Conservation (phyloP, 2,888 invertebrate species). For the Malthinus seriepunctatus region DNA sequence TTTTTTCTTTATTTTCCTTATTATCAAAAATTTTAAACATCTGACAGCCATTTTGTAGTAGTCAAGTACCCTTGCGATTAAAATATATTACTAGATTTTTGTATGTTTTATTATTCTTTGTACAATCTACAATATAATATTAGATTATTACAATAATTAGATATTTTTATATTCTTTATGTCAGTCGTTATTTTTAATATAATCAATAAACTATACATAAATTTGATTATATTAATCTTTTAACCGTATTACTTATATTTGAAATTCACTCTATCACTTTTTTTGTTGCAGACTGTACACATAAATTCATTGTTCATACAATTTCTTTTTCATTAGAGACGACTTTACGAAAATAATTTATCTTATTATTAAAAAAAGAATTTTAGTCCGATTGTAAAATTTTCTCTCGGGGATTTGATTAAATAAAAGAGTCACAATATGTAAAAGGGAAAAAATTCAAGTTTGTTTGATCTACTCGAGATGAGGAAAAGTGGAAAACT, state of each 20-base stretch:
- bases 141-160: conserved; percentile 3
- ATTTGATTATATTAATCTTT: background rate
- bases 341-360: conserved; percentile 3
- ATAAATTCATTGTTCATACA: conserved; percentile 2
- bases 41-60: too few species aligned
- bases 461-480: too few species aligned
- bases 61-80: too few species aligned
- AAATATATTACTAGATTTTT: background rate
- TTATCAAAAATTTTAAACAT: too few species aligned
- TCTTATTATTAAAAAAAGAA: background rate
- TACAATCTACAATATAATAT: conserved; percentile 2
- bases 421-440: too few species aligned
- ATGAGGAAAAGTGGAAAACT: too few species aligned
- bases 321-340: background rate
- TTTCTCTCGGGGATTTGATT: background rate
- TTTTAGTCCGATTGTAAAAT: conserved; percentile 1
- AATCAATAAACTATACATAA: background rate
- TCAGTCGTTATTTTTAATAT: background rate
- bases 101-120: background rate
- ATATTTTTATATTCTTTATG: background rate
- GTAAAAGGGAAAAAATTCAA: too few species aligned
- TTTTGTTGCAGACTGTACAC: conserved; percentile 2
- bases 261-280: background rate
- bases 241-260: background rate
- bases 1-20: too few species aligned